These are phyloP conservation scores for Hirundo rustica DNA, from an alignment of 2,797 vertebrate genomes.

Conservation along the genomic window DNA sequence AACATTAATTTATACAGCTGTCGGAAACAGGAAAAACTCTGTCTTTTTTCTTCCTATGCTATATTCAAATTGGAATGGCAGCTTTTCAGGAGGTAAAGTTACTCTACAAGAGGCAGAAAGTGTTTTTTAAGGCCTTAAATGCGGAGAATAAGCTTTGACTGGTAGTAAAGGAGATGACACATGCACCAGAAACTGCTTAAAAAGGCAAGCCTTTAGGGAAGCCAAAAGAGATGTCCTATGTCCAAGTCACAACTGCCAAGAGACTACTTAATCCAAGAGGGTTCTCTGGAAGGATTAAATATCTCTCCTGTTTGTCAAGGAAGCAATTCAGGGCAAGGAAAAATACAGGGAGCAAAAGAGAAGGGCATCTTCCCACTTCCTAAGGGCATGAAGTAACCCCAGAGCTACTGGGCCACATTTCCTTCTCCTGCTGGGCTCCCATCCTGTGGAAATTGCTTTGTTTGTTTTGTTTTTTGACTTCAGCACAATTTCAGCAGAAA, in stretches of 20 bases:
- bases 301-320: background rate
- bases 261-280: background rate
- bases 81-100: background rate
- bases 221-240: background rate
- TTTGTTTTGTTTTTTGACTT: background rate
- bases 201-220: background rate
- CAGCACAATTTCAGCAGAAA: background rate
- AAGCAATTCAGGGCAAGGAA: background rate
- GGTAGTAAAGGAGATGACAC: background rate
- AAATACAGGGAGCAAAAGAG: background rate
- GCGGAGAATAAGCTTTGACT: background rate
- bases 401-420: background rate
- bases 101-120: background rate
- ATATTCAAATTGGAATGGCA: background rate
- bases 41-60: background rate
- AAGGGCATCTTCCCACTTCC: background rate
- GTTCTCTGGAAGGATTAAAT: background rate
- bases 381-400: fast-evolving
- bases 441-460: background rate
- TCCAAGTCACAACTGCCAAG: background rate
- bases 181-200: background rate
- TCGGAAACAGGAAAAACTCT: background rate
- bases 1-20: background rate
- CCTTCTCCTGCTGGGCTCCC: background rate
- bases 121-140: background rate